Conservation (phyloP, 2,888 invertebrate genomes). For the Bugula neritina region DNA sequence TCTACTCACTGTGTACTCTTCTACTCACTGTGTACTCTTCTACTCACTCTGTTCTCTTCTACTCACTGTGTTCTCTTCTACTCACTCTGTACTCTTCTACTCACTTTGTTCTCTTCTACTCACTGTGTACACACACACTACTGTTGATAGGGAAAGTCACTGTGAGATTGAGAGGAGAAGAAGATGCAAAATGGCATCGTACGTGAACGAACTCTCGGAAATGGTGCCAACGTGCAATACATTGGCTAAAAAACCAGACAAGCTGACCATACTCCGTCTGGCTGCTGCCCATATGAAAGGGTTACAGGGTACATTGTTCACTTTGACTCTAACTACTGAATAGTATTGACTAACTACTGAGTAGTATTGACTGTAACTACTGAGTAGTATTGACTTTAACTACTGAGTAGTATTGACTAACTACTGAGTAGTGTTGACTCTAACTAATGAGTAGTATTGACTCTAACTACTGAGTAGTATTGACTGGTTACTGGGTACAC, state of each 20-base stretch:
- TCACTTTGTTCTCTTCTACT: too few relatives aligned
- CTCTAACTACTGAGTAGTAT: too few relatives aligned
- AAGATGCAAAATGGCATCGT: conserved; percentile 98
- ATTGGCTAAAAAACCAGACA: conserved; percentile 93
- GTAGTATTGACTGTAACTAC: neutral
- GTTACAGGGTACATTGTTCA: conserved; percentile 66
- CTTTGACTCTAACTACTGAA: too few relatives aligned
- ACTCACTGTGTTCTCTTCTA: too few relatives aligned
- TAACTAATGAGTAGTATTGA: too few relatives aligned
- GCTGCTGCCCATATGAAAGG: conserved; percentile 98
- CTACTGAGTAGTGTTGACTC: too few relatives aligned
- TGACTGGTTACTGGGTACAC: too few relatives aligned
- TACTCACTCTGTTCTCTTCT: too few relatives aligned
- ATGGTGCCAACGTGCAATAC: conserved; percentile 98
- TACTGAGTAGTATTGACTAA: neutral
- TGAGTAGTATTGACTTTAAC: neutral
- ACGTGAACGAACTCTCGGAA: conserved; percentile 95
- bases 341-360: neutral
- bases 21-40: too few relatives aligned
- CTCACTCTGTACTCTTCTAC: too few relatives aligned
- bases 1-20: too few relatives aligned
- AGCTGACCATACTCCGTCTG: conserved; percentile 94
- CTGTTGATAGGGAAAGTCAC: conserved; percentile 77
- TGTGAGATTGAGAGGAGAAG: conserved; percentile 95
- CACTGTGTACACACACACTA: too few relatives aligned